Base-by-base conservation (phyloP, 2,888 invertebrate species). In the Sinopyrophorus schimmeli region DNA sequence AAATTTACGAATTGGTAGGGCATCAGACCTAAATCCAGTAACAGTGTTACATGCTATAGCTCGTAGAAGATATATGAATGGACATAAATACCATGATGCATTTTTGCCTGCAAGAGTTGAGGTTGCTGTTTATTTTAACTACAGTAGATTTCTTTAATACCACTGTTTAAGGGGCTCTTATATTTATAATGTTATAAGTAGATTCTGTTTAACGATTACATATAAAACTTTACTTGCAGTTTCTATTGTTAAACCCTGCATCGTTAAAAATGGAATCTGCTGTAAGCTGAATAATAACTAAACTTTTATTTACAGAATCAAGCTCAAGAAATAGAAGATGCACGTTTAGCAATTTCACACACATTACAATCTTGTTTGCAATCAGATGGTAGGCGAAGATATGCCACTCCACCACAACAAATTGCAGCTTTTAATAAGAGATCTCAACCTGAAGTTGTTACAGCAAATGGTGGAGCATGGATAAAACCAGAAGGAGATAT, bases 401-500 rank as follows among this genome's bases (percentile, higher is more conserved):
- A 91, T 59, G 91, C 91, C 0, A 92, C 92, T 0, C 91, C 92
- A 0, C 90, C 92, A 0, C 90, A 92, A 63, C 92, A 92, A 76
- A 89, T 92, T 38, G 87, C 92, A 0, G 89, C 89, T 0, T 91
- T 90, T 62, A 95, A 96, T 71, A 80, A 89, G 26, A 77, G 89
- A 50, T 87, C 89, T 1, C 75, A 81, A 24, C 87, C 91, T 0
- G 90, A 90, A 68, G 73, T 77, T 27, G 73, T 80, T 0, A 77
- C 75, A 5, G 76, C 79, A 3, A 79, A 77, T 1, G 79, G 78
- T 23, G 80, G 80, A 0, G 77, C 77, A 27, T 85, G 85, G 84
- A 73, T 82, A 0, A 80, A 81, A 69, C 78, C 80, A 0, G 80
- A 84, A 34, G 77, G 77, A 30, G 82, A 86, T 54, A 76, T 83